Conservation (phyloP, 1,140 invertebrate species). For the Cotesia vestalis region DNA sequence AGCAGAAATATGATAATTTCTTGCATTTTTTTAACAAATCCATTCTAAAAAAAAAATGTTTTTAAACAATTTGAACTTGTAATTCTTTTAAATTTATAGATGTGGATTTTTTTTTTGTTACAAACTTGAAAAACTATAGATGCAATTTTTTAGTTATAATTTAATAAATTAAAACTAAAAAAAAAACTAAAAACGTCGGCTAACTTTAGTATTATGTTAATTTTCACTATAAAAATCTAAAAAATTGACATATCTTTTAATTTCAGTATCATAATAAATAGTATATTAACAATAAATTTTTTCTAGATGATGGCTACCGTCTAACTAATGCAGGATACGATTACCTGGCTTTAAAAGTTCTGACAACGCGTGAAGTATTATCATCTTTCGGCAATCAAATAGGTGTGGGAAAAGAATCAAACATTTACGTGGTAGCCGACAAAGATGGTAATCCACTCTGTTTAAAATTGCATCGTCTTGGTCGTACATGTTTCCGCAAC, state of each 20-base stretch:
- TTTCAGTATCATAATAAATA: too few relatives aligned
- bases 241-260: too few relatives aligned
- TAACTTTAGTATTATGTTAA: too few relatives aligned
- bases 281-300: constrained; percentile 15
- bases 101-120: constrained; percentile 5
- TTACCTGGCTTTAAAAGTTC: constrained; percentile 91
- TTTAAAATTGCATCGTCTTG: constrained; percentile 94
- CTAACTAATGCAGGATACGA: constrained; percentile 97
- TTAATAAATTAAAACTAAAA: too few relatives aligned
- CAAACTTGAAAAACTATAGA: too few relatives aligned
- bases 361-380: constrained; percentile 82
- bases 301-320: constrained; percentile 92
- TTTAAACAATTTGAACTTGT: too few relatives aligned
- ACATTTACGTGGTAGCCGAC: constrained; percentile 89
- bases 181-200: too few relatives aligned
- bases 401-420: constrained; percentile 97
- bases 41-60: too few relatives aligned
- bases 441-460: constrained; percentile 79
- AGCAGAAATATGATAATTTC: background rate
- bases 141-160: too few relatives aligned
- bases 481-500: constrained; percentile 95
- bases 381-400: constrained; percentile 97
- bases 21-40: too few relatives aligned
- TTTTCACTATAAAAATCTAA: too few relatives aligned
- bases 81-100: background rate